These are phyloP conservation scores for Erinaceus europaeus DNA, from an alignment of 2,113 vertebrate genomes.

Conservation along the genomic window DNA sequence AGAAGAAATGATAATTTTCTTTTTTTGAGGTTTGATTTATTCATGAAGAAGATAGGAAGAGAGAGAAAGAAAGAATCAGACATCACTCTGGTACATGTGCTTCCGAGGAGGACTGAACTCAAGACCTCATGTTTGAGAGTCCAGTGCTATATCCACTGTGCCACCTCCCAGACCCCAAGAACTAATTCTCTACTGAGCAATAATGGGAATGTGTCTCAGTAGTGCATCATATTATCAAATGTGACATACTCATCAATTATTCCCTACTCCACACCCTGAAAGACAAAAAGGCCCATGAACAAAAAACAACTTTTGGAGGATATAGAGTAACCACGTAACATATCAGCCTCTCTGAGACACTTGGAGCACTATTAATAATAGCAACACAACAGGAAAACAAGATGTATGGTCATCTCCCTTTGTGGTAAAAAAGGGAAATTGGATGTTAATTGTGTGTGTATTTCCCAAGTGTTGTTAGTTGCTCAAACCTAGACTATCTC, in stretches of 20 bases:
- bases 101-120: too few relatives aligned
- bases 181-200: neutral
- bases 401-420: neutral
- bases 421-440: neutral
- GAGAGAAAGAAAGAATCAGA: too few relatives aligned
- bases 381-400: neutral
- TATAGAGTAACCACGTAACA: neutral
- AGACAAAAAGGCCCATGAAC: neutral
- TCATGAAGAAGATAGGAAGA: too few relatives aligned
- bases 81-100: too few relatives aligned
- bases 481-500: neutral
- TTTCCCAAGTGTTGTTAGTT: neutral
- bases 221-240: neutral
- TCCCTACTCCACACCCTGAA: neutral
- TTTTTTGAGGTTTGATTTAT: too few relatives aligned
- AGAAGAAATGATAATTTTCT: too few relatives aligned
- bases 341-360: neutral
- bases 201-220: neutral
- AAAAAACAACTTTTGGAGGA: neutral
- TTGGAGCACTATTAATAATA: neutral
- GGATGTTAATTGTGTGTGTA: neutral
- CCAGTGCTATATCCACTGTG: too few relatives aligned
- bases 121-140: too few relatives aligned
- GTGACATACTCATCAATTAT: too few relatives aligned
- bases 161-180: too few relatives aligned